phyloP scores from a whole-genome alignment of 2,888 invertebrate species.

The Autographa gamma region DNA sequence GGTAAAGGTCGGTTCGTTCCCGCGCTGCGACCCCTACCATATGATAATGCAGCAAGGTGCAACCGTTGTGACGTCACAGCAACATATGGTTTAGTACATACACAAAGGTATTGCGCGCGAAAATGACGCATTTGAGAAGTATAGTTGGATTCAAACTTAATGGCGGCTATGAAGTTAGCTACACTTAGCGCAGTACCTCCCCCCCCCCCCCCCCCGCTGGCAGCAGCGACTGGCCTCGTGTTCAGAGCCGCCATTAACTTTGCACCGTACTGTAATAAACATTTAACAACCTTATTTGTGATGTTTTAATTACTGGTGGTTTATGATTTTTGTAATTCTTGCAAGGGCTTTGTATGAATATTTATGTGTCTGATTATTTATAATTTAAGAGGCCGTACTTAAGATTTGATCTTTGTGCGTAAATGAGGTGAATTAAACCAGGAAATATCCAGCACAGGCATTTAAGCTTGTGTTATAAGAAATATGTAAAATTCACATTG shows the following conservation, averaged over 20 bases:
- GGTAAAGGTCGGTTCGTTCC: slow-evolving; percentile 63
- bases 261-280: no score
- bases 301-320: neutral
- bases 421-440: neutral
- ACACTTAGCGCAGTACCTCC: no score
- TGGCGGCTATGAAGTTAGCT: no score
- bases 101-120: slow-evolving; percentile 12
- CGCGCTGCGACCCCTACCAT: slow-evolving; percentile 53
- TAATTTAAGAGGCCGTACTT: neutral
- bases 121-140: slow-evolving; percentile 1
- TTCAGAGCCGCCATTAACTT: no score
- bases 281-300: neutral
- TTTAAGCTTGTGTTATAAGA: neutral
- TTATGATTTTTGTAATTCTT: neutral
- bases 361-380: neutral
- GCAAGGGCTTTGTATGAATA: neutral
- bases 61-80: slow-evolving; percentile 60
- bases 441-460: neutral
- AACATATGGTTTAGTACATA: slow-evolving; percentile 58
- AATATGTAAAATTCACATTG: no score
- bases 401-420: slow-evolving; percentile 1
- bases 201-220: no score
- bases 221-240: no score
- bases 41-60: slow-evolving; percentile 60
- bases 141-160: no score